Evolutionary conservation across 2,113 vertebrate species (phyloP).

Genomic region (Scalopus aquaticus): DNA sequence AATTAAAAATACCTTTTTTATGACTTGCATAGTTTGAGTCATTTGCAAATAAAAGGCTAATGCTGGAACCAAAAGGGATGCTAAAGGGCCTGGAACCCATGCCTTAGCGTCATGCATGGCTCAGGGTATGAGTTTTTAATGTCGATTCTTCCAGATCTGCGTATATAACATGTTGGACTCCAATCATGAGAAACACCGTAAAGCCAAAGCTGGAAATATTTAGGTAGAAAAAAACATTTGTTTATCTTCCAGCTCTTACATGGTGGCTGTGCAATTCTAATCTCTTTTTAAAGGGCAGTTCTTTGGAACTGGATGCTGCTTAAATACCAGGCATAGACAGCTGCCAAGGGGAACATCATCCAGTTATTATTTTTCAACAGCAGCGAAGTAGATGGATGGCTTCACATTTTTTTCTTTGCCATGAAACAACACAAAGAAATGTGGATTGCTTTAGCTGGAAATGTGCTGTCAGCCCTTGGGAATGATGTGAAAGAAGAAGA

Average conservation of each 20-base stretch:
- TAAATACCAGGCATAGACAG: constrained; percentile 38
- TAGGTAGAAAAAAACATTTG: constrained; percentile 57
- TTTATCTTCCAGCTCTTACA: constrained; percentile 62
- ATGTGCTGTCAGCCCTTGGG: neutral
- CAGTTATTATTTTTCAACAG: constrained; percentile 58
- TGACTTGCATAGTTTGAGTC: neutral
- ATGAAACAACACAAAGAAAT: constrained; percentile 16
- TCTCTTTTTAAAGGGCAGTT: constrained; percentile 61
- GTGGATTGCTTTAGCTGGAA: neutral
- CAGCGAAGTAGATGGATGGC: neutral
- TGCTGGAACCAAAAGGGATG: neutral
- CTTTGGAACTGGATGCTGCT: constrained; percentile 8
- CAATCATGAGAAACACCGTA: constrained; percentile 33
- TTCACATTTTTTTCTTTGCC: neutral
- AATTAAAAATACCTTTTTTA: neutral
- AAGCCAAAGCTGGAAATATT: constrained; percentile 65
- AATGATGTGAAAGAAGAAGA: neutral
- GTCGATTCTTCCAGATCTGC: neutral
- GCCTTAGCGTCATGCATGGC: neutral
- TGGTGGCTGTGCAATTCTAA: neutral
- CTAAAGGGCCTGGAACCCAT: neutral
- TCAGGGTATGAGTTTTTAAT: neutral
- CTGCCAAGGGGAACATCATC: constrained; percentile 63
- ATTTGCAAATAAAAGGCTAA: neutral
- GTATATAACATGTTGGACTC: neutral